phyloP scores from a whole-genome alignment of 2,888 invertebrate species.

The Lasioglossum malachurum region DNA sequence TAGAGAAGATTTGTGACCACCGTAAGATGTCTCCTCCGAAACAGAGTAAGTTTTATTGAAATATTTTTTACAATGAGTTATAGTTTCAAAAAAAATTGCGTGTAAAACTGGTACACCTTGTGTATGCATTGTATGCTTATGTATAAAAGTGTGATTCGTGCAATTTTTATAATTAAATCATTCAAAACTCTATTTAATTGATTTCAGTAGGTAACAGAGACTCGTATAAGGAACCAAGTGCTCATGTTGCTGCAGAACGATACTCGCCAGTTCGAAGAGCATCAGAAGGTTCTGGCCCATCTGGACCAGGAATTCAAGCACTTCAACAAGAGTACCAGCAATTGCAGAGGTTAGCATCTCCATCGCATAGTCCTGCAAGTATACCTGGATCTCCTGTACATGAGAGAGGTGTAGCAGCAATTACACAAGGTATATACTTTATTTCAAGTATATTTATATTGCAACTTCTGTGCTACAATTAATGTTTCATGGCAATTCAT shows the following conservation, averaged over 20 bases:
- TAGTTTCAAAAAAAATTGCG: too few relatives aligned
- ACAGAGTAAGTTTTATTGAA: too few relatives aligned
- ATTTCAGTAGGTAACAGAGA: slow-evolving; percentile 85
- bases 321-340: slow-evolving; percentile 93
- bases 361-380: slow-evolving; percentile 84
- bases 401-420: slow-evolving; percentile 85
- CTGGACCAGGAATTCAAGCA: slow-evolving; percentile 87
- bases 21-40: too few relatives aligned
- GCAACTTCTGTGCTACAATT: neutral
- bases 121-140: slow-evolving; percentile 23
- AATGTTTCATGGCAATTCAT: neutral
- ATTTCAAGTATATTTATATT: neutral
- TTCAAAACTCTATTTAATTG: slow-evolving; percentile 18
- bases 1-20: too few relatives aligned
- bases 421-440: slow-evolving; percentile 86
- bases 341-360: slow-evolving; percentile 87
- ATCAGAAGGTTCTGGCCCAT: slow-evolving; percentile 90
- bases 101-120: neutral
- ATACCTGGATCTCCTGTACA: slow-evolving; percentile 84
- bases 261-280: slow-evolving; percentile 97
- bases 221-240: slow-evolving; percentile 87
- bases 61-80: too few relatives aligned
- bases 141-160: neutral
- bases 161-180: slow-evolving; percentile 16
- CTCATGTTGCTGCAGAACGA: slow-evolving; percentile 87